A percentile compares a stretch with the other conserved stretches of the same genome.
Evolutionary conservation across 1,140 invertebrate species (phyloP).

Genomic region (Probaryconus sp.): DNA sequence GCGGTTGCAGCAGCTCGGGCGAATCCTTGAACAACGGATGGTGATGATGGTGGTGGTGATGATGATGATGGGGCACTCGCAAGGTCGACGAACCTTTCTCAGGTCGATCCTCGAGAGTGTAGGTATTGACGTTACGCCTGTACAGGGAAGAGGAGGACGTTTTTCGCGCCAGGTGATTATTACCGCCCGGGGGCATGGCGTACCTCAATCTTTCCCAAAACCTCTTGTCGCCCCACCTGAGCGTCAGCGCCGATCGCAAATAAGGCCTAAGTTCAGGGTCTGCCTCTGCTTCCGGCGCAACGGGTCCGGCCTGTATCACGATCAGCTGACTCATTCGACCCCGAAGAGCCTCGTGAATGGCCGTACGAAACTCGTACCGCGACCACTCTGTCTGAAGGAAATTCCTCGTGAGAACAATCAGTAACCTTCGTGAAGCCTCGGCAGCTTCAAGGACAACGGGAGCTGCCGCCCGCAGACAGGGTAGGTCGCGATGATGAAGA

Average conservation of each 20-base stretch:
- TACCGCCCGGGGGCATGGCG: constrained; percentile 87
- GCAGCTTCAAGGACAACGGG: constrained; percentile 91
- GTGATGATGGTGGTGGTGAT: constrained; percentile 64
- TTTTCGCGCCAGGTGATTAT: constrained; percentile 71
- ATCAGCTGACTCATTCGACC: constrained; percentile 90
- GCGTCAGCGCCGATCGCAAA: constrained; percentile 87
- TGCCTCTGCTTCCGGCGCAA: constrained; percentile 87
- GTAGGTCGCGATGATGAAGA: constrained; percentile 90
- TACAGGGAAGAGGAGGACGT: constrained; percentile 79
- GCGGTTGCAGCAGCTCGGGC: constrained; percentile 72
- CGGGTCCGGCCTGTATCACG: constrained; percentile 89
- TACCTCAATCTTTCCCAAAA: constrained; percentile 95
- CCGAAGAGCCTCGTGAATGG: constrained; percentile 90
- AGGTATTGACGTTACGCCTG: constrained; percentile 87
- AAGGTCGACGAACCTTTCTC: constrained; percentile 79
- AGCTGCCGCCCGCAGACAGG: constrained; percentile 86
- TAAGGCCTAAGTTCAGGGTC: constrained; percentile 93
- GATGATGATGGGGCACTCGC: constrained; percentile 67
- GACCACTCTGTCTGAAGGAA: constrained; percentile 93
- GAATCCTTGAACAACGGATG: constrained; percentile 76
- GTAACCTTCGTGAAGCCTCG: constrained; percentile 88
- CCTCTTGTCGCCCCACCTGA: constrained; percentile 92
- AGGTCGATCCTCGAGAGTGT: constrained; percentile 82
- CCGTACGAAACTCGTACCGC: constrained; percentile 89
- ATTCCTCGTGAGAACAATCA: constrained; percentile 89